Base-by-base conservation (phyloP, 2,797 vertebrate genomes). In the Odontamblyopus rebecca region DNA sequence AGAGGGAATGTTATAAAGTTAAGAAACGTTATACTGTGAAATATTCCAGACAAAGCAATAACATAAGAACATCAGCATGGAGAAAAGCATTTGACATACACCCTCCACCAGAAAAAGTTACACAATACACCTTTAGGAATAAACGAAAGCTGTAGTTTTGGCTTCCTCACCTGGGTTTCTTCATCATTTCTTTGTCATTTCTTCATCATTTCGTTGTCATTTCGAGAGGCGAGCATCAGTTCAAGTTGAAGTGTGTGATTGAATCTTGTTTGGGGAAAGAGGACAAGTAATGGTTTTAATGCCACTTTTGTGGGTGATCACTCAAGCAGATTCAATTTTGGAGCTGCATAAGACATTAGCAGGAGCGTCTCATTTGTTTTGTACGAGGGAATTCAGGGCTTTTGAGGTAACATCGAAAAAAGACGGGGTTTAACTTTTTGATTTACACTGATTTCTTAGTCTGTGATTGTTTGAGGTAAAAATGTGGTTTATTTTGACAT, bases 221-320 rank as follows among this genome's bases (percentile, higher is more conserved):
- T 69, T 62, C 11, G 70, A 53, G 66, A 74, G 72, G 11, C 11
- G 12, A 16, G 12, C 67, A 70, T 74, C 82, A 80, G 74, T 83
- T 88, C 79, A 44, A 64, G 74, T 78, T 77, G 23, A 69, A 68
- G 76, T 74, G 71, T 69, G 53, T 72, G 71, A 79, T 69, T 81
- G 62, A 68, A 70, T 83, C 57, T 67, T 60, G 72, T 77, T 81
- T 79, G 70, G 54, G 70, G 56, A n/a, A 19, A 71, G 26, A 60
- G 75, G 75, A 84, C 26, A 1, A 72, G 67, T 62, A 70, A 60
- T 70, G 68, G 74, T 67, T 62, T 78, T 35, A 57, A 68, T 75
- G 60, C 30, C 54, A 23, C 54, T 72, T 61, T 62, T 57, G 4
- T 19, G 73, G 54, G 74, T 73, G 70, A 85, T 86, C 75, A 77